A percentile compares a stretch with the other conserved stretches of the same genome.
Conservation (phyloP, 2,888 invertebrate genomes). For the Theristus sp. region DNA sequence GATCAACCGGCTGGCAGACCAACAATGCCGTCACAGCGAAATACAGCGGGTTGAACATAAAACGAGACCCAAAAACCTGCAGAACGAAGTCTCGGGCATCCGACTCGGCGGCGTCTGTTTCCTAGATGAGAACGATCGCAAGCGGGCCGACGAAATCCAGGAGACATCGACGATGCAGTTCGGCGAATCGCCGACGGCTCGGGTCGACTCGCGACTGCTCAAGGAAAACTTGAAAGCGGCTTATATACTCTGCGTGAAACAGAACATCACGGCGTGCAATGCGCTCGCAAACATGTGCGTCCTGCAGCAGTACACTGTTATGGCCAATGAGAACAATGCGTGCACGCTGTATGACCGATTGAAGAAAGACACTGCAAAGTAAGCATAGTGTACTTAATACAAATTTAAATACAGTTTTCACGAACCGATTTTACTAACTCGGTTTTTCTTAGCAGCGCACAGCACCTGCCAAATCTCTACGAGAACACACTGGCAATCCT, state of each 20-base stretch:
- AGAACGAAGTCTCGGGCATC: too few relatives aligned
- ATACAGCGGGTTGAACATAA: too few relatives aligned
- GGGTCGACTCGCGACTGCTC: neutral
- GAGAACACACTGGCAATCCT: neutral
- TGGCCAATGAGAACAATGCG: constrained; percentile 4
- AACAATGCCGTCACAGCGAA: too few relatives aligned
- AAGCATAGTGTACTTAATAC: too few relatives aligned
- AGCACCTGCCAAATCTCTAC: too few relatives aligned
- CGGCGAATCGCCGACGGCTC: neutral
- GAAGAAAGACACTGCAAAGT: too few relatives aligned
- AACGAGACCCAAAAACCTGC: too few relatives aligned
- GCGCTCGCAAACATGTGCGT: constrained; percentile 49
- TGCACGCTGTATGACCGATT: constrained; percentile 13
- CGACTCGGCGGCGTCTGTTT: neutral
- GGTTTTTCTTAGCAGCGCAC: too few relatives aligned
- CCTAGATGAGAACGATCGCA: neutral
- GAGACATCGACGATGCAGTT: neutral
- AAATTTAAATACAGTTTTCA: too few relatives aligned
- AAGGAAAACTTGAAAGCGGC: neutral
- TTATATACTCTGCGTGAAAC: neutral
- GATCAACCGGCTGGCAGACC: too few relatives aligned
- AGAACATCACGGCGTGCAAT: constrained; percentile 43
- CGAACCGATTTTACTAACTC: too few relatives aligned
- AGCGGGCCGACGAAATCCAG: neutral
- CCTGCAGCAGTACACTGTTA: constrained; percentile 32